Conservation (phyloP, 2,888 invertebrate species). For the Troglohyphantes excavatus region DNA sequence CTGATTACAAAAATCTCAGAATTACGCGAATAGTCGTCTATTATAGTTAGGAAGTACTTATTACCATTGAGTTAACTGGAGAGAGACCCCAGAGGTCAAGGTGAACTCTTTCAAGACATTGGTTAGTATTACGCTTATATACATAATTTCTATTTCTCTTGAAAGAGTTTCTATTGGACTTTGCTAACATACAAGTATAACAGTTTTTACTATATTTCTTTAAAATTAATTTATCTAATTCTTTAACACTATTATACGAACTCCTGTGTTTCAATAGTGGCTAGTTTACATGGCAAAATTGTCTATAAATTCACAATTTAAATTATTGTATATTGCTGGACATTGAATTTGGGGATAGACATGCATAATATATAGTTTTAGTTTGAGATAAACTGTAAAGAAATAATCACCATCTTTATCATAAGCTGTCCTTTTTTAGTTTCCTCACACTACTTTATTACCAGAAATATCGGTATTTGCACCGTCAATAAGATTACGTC, state of each 20-base stretch:
- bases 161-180: background rate
- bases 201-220: background rate
- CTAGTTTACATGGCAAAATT: background rate
- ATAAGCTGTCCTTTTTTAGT: background rate
- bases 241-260: background rate
- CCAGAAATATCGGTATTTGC: background rate
- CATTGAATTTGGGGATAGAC: background rate
- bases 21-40: background rate
- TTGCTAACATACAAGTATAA: background rate
- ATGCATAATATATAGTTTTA: background rate
- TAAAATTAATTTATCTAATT: background rate
- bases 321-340: background rate
- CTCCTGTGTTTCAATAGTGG: background rate
- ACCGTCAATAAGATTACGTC: background rate
- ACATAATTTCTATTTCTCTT: background rate
- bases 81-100: background rate
- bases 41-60: background rate
- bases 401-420: background rate
- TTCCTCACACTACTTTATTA: background rate
- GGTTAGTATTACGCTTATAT: background rate
- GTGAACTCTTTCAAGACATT: background rate
- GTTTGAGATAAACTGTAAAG: background rate
- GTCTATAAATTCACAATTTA: background rate
- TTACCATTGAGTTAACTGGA: background rate
- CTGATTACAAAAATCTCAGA: background rate